phyloP scores from a whole-genome alignment of 2,797 vertebrate species.

The Cercopithecus diana region DNA sequence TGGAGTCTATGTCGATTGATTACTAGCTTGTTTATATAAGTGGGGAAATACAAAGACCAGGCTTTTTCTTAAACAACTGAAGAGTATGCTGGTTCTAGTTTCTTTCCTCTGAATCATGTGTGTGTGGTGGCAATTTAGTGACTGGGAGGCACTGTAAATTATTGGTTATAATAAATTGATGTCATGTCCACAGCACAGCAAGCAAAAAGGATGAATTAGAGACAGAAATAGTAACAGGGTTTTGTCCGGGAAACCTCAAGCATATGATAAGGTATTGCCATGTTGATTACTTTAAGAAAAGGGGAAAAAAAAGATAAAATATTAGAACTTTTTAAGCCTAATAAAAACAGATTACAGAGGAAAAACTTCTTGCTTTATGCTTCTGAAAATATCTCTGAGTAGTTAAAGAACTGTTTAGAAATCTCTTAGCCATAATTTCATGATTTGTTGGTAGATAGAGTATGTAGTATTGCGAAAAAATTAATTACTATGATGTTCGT shows the following conservation, averaged over 20 bases:
- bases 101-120: constrained; percentile 71
- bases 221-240: constrained; percentile 82
- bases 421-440: constrained; percentile 1
- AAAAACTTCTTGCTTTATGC: constrained; percentile 64
- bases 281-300: constrained; percentile 73
- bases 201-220: constrained; percentile 83
- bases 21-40: not conserved
- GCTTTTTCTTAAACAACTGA: constrained; percentile 50
- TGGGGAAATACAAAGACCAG: not conserved
- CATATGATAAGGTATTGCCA: constrained; percentile 80
- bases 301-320: constrained; percentile 65
- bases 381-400: not conserved
- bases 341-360: constrained; percentile 73
- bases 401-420: constrained; percentile 37
- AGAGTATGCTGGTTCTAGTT: constrained; percentile 49
- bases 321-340: constrained; percentile 73
- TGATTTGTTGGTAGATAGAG: constrained; percentile 78
- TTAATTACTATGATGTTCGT: not conserved
- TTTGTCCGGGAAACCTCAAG: constrained; percentile 84
- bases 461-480: constrained; percentile 59
- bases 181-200: constrained; percentile 80
- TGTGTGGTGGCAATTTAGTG: constrained; percentile 82
- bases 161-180: constrained; percentile 82
- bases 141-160: constrained; percentile 82
- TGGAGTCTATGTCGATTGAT: not conserved